A percentile compares a stretch with the other conserved stretches of the same genome.
Evolutionary conservation across 2,797 vertebrate genomes (phyloP).

Genomic region (Molossus molossus): DNA sequence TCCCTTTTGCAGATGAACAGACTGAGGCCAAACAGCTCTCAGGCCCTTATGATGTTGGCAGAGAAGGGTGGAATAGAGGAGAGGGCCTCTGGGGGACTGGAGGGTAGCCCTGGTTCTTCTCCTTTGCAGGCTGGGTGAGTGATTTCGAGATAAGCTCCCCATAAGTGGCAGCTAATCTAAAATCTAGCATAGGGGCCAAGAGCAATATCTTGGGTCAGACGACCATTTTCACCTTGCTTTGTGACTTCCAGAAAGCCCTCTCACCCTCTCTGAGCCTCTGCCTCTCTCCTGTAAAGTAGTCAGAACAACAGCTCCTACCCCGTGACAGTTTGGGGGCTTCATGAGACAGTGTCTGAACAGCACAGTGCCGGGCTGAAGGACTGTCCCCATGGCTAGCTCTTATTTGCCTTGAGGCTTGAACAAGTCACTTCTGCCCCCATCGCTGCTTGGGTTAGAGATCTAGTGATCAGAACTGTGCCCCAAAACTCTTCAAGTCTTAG

Average conservation of each 20-base stretch:
- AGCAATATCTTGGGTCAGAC: background rate
- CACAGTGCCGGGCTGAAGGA: too few relatives aligned
- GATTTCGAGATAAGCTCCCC: background rate
- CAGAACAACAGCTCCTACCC: background rate
- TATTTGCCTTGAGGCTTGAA: background rate
- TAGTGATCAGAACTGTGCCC: background rate
- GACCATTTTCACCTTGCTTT: background rate
- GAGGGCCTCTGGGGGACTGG: rapidly evolving
- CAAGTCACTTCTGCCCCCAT: background rate
- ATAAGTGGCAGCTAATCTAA: background rate
- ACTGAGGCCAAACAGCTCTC: background rate
- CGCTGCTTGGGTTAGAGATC: background rate
- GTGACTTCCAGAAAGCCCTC: conserved; percentile 8
- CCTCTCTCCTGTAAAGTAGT: background rate
- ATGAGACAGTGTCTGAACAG: rapidly evolving
- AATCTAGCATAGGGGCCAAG: background rate
- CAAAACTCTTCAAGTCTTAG: background rate
- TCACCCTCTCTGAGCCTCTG: background rate
- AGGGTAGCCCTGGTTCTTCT: background rate
- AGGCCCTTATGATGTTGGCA: background rate
- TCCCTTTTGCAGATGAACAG: conserved; percentile 25
- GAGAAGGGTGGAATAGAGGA: background rate
- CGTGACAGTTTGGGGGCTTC: background rate
- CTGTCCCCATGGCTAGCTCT: background rate
- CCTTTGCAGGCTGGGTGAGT: background rate